Percentiles rank a stretch among this genome's conserved stretches.
Evolutionary conservation across 2,888 invertebrate genomes (phyloP).

Genomic region (Caenorhabditis uteleia): DNA sequence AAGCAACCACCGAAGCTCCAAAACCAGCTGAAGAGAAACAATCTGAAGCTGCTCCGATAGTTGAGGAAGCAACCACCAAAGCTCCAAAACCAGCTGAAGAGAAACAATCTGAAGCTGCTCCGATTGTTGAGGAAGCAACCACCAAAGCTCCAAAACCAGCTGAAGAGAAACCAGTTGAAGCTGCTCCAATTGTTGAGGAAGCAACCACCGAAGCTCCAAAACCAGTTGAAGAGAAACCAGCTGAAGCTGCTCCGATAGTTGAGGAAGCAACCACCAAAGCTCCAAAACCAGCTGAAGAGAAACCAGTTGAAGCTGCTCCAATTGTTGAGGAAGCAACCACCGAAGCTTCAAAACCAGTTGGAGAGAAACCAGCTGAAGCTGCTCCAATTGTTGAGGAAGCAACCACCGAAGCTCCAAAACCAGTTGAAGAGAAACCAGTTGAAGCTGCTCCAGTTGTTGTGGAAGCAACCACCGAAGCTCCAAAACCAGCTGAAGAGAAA

Average conservation of each 20-base stretch:
- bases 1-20: background rate
- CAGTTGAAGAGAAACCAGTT: background rate
- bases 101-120: background rate
- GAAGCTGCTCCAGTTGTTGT: background rate
- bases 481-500: conserved; percentile 3
- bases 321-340: no score
- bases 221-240: conserved; percentile 5
- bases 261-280: conserved; percentile 9
- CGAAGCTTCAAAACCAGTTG: conserved; percentile 5
- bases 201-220: conserved; percentile 20
- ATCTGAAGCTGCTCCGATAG: conserved; percentile 2
- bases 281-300: conserved; percentile 2
- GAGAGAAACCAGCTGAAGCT: background rate
- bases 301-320: conserved; percentile 8
- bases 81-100: conserved; percentile 1
- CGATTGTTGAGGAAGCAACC: conserved; percentile 1
- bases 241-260: no score
- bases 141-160: conserved; percentile 7
- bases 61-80: conserved; percentile 1
- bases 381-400: background rate
- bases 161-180: conserved; percentile 8
- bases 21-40: background rate
- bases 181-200: conserved; percentile 6
- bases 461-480: no score
- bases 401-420: conserved; percentile 4